Conservation (phyloP, 2,113 vertebrate species). For the Labeo catla region DNA sequence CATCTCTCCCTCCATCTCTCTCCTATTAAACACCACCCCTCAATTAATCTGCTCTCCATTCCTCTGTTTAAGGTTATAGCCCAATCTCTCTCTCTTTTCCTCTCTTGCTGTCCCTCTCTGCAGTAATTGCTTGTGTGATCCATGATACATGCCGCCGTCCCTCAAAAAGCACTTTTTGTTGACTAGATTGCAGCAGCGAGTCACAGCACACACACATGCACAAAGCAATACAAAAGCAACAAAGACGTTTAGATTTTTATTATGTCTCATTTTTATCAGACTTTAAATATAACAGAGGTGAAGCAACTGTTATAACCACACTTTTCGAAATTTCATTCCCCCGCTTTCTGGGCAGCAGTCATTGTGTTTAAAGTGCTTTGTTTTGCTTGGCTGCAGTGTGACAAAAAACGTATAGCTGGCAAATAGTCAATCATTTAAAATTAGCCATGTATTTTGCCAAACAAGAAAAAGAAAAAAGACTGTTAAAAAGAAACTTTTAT, state of each 20-base stretch:
- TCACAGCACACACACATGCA: constrained; percentile 20
- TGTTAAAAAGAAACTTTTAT: too few species aligned
- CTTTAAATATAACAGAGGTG: neutral
- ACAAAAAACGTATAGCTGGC: too few species aligned
- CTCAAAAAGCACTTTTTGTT: constrained; percentile 47
- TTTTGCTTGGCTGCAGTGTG: neutral
- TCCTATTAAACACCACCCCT: constrained; percentile 30
- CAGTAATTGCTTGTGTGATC: constrained; percentile 59
- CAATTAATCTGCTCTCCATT: constrained; percentile 24
- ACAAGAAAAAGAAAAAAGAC: too few species aligned
- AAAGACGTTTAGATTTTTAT: constrained; percentile 56
- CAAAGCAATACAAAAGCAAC: constrained; percentile 48
- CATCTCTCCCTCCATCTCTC: constrained; percentile 56
- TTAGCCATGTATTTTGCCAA: too few species aligned
- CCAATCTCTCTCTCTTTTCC: constrained; percentile 37
- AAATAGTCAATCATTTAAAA: too few species aligned
- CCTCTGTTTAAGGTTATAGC: constrained; percentile 44
- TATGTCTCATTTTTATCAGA: constrained; percentile 25
- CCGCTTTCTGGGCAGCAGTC: neutral
- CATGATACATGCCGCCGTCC: constrained; percentile 51
- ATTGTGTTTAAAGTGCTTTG: neutral
- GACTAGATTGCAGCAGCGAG: neutral
- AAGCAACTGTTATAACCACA: neutral
- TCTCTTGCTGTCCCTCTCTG: constrained; percentile 14
- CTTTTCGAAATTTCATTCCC: neutral